Conservation (phyloP, 2,888 invertebrate genomes). For the Epinotia nisella region DNA sequence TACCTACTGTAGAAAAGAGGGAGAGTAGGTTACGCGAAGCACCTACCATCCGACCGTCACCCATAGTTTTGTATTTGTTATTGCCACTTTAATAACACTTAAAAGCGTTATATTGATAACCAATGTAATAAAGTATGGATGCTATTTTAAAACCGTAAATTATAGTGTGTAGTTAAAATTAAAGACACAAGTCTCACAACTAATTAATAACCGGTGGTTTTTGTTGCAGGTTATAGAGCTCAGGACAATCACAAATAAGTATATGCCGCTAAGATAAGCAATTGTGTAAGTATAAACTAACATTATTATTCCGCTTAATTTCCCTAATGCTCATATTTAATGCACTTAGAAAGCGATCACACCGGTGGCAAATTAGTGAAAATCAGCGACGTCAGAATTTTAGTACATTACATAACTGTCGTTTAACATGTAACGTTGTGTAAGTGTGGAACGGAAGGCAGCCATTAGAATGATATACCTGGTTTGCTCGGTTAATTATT, state of each 20-base stretch:
- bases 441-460: slow-evolving; percentile 66
- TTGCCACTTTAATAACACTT: slow-evolving; percentile 23
- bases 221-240: slow-evolving; percentile 76
- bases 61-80: not conserved
- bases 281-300: slow-evolving; percentile 47
- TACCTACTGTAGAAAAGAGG: slow-evolving; percentile 43
- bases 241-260: slow-evolving; percentile 66
- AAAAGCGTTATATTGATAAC: slow-evolving; percentile 47
- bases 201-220: slow-evolving; percentile 45
- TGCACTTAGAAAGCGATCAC: slow-evolving; percentile 44
- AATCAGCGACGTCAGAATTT: slow-evolving; percentile 32
- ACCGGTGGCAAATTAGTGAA: slow-evolving; percentile 36
- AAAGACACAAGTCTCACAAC: slow-evolving; percentile 23
- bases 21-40: slow-evolving; percentile 41
- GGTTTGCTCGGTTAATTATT: slow-evolving; percentile 69
- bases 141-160: not conserved
- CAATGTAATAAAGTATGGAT: slow-evolving; percentile 35
- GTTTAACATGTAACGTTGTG: slow-evolving; percentile 55
- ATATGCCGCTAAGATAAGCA: slow-evolving; percentile 77
- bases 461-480: slow-evolving; percentile 53
- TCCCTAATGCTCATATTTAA: slow-evolving; percentile 41
- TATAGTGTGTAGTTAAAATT: not conserved
- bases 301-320: slow-evolving; percentile 21
- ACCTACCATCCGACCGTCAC: slow-evolving; percentile 12
- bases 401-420: slow-evolving; percentile 34